Base-by-base conservation (phyloP, 2,888 invertebrate genomes). In the Cataglyphis albicans region DNA sequence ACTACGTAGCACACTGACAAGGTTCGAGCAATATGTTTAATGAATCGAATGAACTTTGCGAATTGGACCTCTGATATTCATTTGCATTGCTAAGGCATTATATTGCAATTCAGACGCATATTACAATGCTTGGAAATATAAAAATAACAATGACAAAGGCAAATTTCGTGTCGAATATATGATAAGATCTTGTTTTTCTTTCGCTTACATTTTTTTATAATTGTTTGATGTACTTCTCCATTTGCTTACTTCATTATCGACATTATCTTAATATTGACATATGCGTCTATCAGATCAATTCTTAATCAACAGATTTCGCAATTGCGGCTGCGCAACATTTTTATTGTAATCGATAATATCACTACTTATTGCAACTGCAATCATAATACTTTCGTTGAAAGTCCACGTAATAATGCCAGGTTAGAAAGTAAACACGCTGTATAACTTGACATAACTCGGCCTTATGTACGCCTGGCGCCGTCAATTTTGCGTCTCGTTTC, bases 371-470 rank as follows among this genome's bases (percentile, higher is more conserved):
- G 21, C 57, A 67, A 52, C 44, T 10, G n/a, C 38, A 61, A 52
- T 29, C 63, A 61, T 73, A 73, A 76, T 76, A 74, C 81, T 74
- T 87, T 84, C 80, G 9, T 68, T 44, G 25, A 74, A 67, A 72
- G 44, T 81, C 61, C 70, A 86, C 86, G 85, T 85, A 89, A 89
- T 74, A 29, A 41, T 63, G 59, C 70, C 21, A 25, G 72, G 65
- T 73, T 85, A 41, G 84, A 88, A 89, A 89, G 88, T 83, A 76
- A 78, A 80, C 57, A 35, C 44, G 18, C 57, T 48, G 64, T 75
- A 70, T 64, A 82, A 83, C 81, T 83, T 86, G 76, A 55, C 80
- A 82, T 73, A 89, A 82, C 64, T 29, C 63, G 72, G 32, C 25
- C n/a, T 86, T 57, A 78, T 44, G 55, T 76, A 1, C 12, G 38